A percentile compares a stretch with the other conserved stretches of the same genome.
phyloP scores from a whole-genome alignment of 2,888 invertebrate species.

The Chaetogeoica ovagalla region DNA sequence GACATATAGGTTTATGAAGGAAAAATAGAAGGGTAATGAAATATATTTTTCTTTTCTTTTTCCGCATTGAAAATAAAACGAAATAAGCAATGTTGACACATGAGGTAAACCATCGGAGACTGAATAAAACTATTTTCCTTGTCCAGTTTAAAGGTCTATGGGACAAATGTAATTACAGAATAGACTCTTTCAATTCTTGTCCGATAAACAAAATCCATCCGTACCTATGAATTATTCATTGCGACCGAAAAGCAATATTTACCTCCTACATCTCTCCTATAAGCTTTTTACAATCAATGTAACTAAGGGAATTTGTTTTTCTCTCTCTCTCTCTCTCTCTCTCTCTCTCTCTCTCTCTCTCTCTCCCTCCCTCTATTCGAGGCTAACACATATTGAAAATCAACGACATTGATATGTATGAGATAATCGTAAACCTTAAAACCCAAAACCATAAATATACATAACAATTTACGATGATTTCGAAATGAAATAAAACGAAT shows the following conservation, averaged over 20 bases:
- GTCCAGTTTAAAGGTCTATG: slow-evolving; percentile 25
- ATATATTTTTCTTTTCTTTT: not conserved
- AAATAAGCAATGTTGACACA: slow-evolving; percentile 16
- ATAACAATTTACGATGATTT: too few species aligned
- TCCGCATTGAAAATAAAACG: not conserved
- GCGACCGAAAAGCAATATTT: slow-evolving; percentile 37
- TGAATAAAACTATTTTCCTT: slow-evolving; percentile 23
- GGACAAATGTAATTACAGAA: slow-evolving; percentile 46
- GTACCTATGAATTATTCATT: slow-evolving; percentile 41
- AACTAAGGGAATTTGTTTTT: not conserved
- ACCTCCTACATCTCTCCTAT: slow-evolving; percentile 16
- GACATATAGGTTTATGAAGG: not conserved
- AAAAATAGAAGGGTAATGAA: not conserved
- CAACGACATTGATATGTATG: slow-evolving; percentile 13
- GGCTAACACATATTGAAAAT: slow-evolving; percentile 30
- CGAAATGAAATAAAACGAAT: too few species aligned
- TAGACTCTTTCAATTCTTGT: slow-evolving; percentile 38
- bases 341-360: too few species aligned
- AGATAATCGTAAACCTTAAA: slow-evolving; percentile 8
- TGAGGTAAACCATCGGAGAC: slow-evolving; percentile 12
- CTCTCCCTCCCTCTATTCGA: not conserved
- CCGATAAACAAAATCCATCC: slow-evolving; percentile 38
- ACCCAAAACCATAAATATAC: not conserved
- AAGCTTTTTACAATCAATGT: slow-evolving; percentile 31
- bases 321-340: too few species aligned